Percentiles rank a stretch among this genome's conserved stretches.
Conservation (phyloP, 2,113 vertebrate genomes). For the Eudyptes chrysolophus region DNA sequence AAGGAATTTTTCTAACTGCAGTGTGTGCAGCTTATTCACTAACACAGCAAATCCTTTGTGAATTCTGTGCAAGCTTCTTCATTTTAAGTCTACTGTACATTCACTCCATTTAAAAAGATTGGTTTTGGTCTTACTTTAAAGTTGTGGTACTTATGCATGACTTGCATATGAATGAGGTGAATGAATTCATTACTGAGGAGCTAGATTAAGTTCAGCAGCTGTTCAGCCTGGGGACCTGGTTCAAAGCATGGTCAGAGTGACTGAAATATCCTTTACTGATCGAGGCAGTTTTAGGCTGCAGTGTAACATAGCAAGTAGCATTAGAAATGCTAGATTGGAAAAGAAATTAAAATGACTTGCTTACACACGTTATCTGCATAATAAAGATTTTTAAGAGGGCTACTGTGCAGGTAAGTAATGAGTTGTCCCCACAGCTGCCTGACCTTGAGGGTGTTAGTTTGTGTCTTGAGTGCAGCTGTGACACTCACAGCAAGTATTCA, state of each 20-base stretch:
- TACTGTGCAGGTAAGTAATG: neutral
- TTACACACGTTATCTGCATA: neutral
- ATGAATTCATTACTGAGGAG: slow-evolving; percentile 74
- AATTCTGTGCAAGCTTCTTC: slow-evolving; percentile 57
- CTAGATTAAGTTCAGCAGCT: slow-evolving; percentile 77
- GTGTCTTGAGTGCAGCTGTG: slow-evolving; percentile 20
- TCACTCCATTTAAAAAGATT: slow-evolving; percentile 69
- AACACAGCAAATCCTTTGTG: slow-evolving; percentile 44
- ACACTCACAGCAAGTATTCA: slow-evolving; percentile 19
- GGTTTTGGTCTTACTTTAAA: slow-evolving; percentile 71
- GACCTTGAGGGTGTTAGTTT: slow-evolving; percentile 19
- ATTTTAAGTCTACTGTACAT: slow-evolving; percentile 66
- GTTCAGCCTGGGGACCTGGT: slow-evolving; percentile 66
- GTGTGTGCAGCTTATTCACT: neutral
- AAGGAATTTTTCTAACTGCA: neutral
- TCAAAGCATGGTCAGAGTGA: slow-evolving; percentile 28
- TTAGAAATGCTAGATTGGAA: slow-evolving; percentile 56
- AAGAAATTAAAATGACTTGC: slow-evolving; percentile 51
- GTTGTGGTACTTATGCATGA: slow-evolving; percentile 63
- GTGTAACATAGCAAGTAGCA: slow-evolving; percentile 24
- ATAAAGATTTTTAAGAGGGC: neutral
- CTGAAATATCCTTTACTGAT: slow-evolving; percentile 63
- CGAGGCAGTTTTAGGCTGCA: slow-evolving; percentile 52
- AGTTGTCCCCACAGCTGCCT: neutral
- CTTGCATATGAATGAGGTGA: slow-evolving; percentile 70